Evolutionary conservation across 2,888 invertebrate genomes (phyloP).

Genomic region (Lagria hirta): DNA sequence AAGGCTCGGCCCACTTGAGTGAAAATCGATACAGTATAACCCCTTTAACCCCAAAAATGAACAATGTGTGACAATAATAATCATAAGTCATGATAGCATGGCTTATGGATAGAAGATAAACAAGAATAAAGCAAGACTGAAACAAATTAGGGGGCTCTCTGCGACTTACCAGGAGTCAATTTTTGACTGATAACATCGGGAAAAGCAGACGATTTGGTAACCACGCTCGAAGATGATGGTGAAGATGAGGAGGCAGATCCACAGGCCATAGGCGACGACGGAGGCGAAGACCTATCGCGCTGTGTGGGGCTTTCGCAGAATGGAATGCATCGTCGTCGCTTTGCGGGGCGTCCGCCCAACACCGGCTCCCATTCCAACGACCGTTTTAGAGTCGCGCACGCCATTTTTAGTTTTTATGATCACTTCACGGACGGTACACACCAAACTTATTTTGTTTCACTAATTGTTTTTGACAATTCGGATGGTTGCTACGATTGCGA

Average conservation of each 20-base stretch:
- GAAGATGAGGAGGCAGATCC: constrained; percentile 31
- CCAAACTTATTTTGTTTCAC: constrained; percentile 63
- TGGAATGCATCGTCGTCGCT: constrained; percentile 88
- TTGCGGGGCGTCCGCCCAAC: constrained; percentile 82
- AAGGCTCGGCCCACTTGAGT: too few relatives aligned
- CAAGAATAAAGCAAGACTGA: too few relatives aligned
- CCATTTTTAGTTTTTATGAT: constrained; percentile 70
- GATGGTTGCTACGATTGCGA: constrained; percentile 4
- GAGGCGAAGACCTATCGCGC: constrained; percentile 45
- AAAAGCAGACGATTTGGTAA: constrained; percentile 76
- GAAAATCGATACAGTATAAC: too few relatives aligned
- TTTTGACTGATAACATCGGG: constrained; percentile 79
- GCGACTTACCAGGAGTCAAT: constrained; percentile 81
- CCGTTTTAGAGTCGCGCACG: constrained; percentile 96
- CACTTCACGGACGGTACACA: constrained; percentile 29
- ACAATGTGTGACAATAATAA: too few relatives aligned
- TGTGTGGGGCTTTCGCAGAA: constrained; percentile 69
- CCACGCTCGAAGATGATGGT: constrained; percentile 59
- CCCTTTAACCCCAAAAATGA: too few relatives aligned
- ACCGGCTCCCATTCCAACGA: constrained; percentile 92
- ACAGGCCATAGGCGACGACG: constrained; percentile 33
- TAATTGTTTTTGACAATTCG: constrained; percentile 36
- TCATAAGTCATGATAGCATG: too few relatives aligned
- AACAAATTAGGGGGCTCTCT: too few relatives aligned
- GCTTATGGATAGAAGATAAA: too few relatives aligned